Evolutionary conservation across 2,113 vertebrate genomes (phyloP), one percentile per base, ranked within the genome.

Genomic region (Tachysurus vachellii): DNA sequence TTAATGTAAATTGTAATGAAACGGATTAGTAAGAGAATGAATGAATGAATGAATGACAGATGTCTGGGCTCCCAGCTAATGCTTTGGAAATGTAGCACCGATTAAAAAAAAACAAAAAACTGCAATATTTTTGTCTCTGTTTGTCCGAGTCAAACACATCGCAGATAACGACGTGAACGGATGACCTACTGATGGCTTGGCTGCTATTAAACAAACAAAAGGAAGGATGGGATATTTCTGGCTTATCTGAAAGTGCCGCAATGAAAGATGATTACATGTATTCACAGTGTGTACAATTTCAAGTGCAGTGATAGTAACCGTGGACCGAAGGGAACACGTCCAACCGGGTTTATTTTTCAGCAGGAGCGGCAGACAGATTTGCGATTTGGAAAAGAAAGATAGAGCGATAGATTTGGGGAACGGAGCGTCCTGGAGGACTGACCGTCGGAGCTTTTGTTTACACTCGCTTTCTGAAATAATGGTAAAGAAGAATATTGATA

Each of bases 201-300:
- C 13, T 9, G n/a, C 44, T 70, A 87, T 68, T 89, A 70, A 85
- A 87, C 82, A 81, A 87, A 84, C 66, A 82, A 75, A 31, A 80
- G 44, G 77, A 23, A 59, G 53, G 86, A 68, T 21, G 54, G 50
- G n/a, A 85, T 89, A 64, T 66, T 57, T 57, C 21, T 50, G 62
- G 57, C 86, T 89, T 87, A 89, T 89, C 79, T 68, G 70, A 68
- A 84, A 81, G 47, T 68, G 85, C 81, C 42, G 71, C 86, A 80
- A 86, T 84, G 81, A 61, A 77, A 86, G 86, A 73, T 47, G 50
- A 53, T 59, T 50, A 36, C 57, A 50, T 68, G 26, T 23, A 59
- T 82, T 82, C 47, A 9, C 26, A n/a, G n/a, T 57, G 84, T 81
- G 64, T 79, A 73, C 61, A 28, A 44, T 89, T 54, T 57, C 80